phyloP scores from a whole-genome alignment of 2,113 vertebrate species.

The Leptobrachium leishanense region DNA sequence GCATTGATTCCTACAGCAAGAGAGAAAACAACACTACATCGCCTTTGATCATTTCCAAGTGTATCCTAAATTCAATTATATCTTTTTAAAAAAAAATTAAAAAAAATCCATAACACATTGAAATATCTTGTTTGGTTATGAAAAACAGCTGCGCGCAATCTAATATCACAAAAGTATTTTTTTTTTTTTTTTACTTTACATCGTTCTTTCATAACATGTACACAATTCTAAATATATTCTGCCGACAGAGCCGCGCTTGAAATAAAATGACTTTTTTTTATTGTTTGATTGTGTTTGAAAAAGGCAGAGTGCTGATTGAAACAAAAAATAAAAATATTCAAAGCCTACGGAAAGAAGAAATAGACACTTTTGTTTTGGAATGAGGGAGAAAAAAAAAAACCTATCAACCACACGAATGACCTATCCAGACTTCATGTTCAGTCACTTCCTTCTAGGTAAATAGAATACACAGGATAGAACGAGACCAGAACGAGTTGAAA shows the following conservation, averaged over 20 bases:
- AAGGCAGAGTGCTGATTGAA: constrained; percentile 55
- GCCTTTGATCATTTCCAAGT: too few species aligned
- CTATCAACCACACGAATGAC: constrained; percentile 20
- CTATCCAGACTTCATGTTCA: constrained; percentile 7
- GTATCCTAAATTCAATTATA: too few species aligned
- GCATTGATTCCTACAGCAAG: too few species aligned
- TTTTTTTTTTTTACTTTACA: constrained; percentile 2
- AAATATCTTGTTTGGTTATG: neutral
- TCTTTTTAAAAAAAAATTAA: too few species aligned
- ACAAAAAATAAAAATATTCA: constrained; percentile 64
- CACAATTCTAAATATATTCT: constrained; percentile 36
- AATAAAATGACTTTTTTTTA: neutral
- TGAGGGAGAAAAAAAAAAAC: constrained; percentile 21
- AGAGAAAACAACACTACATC: too few species aligned
- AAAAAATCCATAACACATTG: too few species aligned
- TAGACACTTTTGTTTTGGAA: constrained; percentile 19
- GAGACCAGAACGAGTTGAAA: constrained; percentile 51
- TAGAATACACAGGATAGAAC: constrained; percentile 16
- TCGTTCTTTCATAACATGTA: constrained; percentile 11
- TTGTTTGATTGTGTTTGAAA: constrained; percentile 60
- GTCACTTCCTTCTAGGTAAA: constrained; percentile 26
- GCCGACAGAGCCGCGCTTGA: constrained; percentile 10
- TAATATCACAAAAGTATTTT: constrained; percentile 2
- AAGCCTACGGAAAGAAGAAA: constrained; percentile 3
- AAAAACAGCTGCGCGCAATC: neutral